phyloP scores from a whole-genome alignment of 2,888 invertebrate species.

The Cyclophora albipunctata region DNA sequence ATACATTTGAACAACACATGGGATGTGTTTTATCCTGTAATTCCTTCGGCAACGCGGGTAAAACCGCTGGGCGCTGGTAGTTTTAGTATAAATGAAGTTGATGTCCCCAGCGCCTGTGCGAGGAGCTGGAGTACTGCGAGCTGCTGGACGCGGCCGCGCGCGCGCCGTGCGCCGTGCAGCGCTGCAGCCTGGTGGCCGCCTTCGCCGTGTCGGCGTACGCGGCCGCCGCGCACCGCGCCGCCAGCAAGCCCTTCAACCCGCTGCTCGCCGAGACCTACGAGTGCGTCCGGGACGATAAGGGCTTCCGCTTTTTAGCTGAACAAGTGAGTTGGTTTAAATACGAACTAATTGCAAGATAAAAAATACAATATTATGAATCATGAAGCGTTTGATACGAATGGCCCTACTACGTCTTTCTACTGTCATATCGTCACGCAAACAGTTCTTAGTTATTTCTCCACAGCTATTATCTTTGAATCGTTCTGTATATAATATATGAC shows the following conservation, averaged over 20 bases:
- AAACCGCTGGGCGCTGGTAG: too few species aligned
- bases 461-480: too few species aligned
- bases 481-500: too few species aligned
- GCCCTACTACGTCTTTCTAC: too few species aligned
- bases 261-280: slow-evolving; percentile 89
- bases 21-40: too few species aligned
- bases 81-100: too few species aligned
- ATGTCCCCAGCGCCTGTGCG: slow-evolving; percentile 79
- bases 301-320: slow-evolving; percentile 85
- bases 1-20: too few species aligned
- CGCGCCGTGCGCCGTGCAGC: slow-evolving; percentile 77
- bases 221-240: slow-evolving; percentile 82
- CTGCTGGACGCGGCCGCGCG: slow-evolving; percentile 83
- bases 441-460: too few species aligned
- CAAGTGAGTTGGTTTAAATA: slow-evolving; percentile 68
- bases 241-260: slow-evolving; percentile 90
- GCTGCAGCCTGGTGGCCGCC: slow-evolving; percentile 85
- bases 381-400: too few species aligned
- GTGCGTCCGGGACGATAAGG: slow-evolving; percentile 84
- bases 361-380: background rate
- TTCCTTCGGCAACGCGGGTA: too few species aligned
- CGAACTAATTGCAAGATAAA: background rate
- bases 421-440: too few species aligned
- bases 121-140: slow-evolving; percentile 89
- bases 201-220: slow-evolving; percentile 89